Evolutionary conservation across 2,888 invertebrate species (phyloP).

Genomic region (Xestia c-nigrum): DNA sequence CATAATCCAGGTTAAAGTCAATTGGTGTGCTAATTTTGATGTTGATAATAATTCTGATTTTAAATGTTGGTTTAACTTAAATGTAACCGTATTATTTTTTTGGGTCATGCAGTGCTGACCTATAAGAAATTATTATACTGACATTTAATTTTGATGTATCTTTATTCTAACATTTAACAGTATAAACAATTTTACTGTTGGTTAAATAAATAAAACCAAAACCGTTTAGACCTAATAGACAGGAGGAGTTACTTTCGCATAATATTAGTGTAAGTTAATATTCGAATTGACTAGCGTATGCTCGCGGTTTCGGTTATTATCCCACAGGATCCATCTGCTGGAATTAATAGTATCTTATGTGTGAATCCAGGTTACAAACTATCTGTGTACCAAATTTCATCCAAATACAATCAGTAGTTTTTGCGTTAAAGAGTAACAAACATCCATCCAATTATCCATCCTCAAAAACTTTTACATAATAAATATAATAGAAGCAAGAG

Average conservation of each 20-base stretch:
- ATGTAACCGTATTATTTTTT: too few species aligned
- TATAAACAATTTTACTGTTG: too few species aligned
- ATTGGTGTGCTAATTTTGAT: neutral
- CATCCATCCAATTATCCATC: neutral
- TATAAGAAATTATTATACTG: too few species aligned
- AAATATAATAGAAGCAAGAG: neutral
- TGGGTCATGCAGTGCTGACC: too few species aligned
- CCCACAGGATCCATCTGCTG: neutral
- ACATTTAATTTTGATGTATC: too few species aligned
- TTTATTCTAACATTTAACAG: too few species aligned
- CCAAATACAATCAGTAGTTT: neutral
- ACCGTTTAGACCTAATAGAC: neutral
- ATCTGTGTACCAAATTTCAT: neutral
- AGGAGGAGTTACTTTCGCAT: neutral
- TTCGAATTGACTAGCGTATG: neutral
- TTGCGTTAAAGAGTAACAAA: neutral
- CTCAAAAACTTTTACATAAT: neutral
- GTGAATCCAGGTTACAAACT: neutral
- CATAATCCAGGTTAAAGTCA: neutral
- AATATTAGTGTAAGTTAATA: neutral
- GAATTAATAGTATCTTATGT: neutral
- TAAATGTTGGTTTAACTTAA: too few species aligned
- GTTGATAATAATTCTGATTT: too few species aligned
- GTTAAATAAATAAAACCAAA: neutral
- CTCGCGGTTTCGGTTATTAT: neutral